Conservation (phyloP, 2,797 vertebrate genomes). For the Tarsius wallacei region DNA sequence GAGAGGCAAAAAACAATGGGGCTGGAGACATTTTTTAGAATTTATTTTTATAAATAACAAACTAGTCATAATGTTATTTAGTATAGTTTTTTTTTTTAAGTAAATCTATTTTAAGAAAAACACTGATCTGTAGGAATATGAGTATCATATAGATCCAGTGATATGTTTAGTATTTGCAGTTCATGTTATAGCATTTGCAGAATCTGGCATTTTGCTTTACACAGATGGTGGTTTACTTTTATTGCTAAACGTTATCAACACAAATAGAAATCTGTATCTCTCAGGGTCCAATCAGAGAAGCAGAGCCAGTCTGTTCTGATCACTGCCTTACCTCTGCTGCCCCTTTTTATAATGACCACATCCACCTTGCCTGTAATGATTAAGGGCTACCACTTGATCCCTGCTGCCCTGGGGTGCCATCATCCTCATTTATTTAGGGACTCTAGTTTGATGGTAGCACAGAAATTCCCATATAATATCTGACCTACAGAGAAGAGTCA, state of each 20-base stretch:
- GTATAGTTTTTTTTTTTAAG: not conserved
- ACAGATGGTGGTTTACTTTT: not conserved
- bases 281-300: not conserved
- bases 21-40: not conserved
- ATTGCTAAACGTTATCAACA: not conserved
- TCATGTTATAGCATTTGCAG: not conserved
- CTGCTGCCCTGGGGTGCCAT: not conserved
- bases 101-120: constrained; percentile 11
- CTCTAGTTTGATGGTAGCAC: not conserved
- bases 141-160: not conserved
- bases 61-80: not conserved
- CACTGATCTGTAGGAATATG: not conserved
- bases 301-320: not conserved
- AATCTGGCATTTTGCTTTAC: not conserved
- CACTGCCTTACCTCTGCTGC: not conserved
- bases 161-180: not conserved
- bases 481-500: not conserved
- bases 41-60: constrained; percentile 32
- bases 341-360: no score
- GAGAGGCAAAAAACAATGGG: not conserved
- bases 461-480: not conserved
- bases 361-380: not conserved
- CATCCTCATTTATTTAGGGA: not conserved
- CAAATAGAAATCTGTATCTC: not conserved
- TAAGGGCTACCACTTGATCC: not conserved